Percentiles rank a stretch among this genome's conserved stretches.
Conservation (phyloP, 92 coral and sea anemone species). For the Siderastrea siderea region DNA sequence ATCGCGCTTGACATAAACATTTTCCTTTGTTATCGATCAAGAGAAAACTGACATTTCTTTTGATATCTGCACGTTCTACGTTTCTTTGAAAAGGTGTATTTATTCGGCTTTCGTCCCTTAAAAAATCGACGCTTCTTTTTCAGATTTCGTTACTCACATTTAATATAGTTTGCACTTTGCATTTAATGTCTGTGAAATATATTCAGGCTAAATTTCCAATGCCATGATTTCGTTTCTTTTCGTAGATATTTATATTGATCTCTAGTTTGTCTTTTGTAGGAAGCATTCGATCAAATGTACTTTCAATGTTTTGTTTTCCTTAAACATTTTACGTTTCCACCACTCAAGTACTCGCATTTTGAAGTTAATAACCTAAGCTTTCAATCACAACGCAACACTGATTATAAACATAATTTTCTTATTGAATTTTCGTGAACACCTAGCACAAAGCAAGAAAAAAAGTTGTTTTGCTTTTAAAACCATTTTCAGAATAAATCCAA, state of each 20-base stretch:
- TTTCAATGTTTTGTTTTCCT: not conserved
- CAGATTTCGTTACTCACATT: not conserved
- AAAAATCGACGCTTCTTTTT: not conserved
- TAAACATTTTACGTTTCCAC: not conserved
- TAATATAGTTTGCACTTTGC: not conserved
- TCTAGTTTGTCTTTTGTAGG: too few species aligned
- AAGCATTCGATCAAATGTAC: not conserved
- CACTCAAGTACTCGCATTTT: not conserved
- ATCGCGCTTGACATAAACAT: not conserved
- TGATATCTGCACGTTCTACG: too few species aligned
- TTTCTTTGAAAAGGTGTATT: not conserved
- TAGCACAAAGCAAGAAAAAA: not conserved
- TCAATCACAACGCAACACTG: slow-evolving; percentile 1
- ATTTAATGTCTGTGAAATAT: not conserved
- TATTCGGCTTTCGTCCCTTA: not conserved
- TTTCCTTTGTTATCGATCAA: not conserved
- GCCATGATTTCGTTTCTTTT: not conserved
- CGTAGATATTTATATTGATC: too few species aligned
- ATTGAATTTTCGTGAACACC: slow-evolving; percentile 17
- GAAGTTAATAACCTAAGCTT: not conserved
- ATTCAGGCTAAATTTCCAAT: not conserved
- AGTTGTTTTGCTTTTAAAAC: not conserved
- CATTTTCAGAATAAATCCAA: too few species aligned
- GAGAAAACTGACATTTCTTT: not conserved
- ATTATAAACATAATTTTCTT: not conserved